Base-by-base conservation (phyloP, 2,797 vertebrate species). In the Poliocrania exsul region DNA sequence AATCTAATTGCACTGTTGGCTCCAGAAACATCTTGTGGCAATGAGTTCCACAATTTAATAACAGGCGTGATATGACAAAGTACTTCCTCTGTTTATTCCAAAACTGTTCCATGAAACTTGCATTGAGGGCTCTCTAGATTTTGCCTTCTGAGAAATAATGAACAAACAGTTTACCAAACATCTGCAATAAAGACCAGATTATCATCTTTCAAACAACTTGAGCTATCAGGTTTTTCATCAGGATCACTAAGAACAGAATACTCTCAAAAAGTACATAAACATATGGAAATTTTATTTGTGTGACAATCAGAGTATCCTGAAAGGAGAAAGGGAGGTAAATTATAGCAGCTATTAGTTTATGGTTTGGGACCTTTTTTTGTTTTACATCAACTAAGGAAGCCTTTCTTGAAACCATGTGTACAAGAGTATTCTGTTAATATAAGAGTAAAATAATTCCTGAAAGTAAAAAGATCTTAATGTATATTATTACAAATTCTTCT, bases 401-500 rank as follows among this genome's bases (percentile, higher is more conserved):
- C n/a, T 92, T 80, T 11, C 9, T 78, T 79, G 75, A 74, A 87
- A 50, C 18, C 4, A 42, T 72, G 84, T 85, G 13, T 15, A 66
- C 15, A 49, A 89, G n/a, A 7, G 13, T 85, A 64, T 86, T 64
- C 69, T 77, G 15, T 42, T 66, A 56, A 49, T 16, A 29, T 72
- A 87, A 81, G 49, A 44, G n/a, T 64, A 91, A 51, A 84, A 89
- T 51, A 35, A 85, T 86, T 61, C 47, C 25, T 85, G 26, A 78
- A 88, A 85, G 58, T 31, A 73, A 19, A 60, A 92, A 92, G 49
- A 86, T 82, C 47, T 40, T 88, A 61, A 50, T 35, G 53, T 74
- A 56, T 71, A 93, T 25, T 51, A 95, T 79, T 94, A 75, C 6
- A 95, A 82, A 94, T 86, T 96, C 87, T 33, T 97, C 91, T 69